Percentiles rank a stretch among this genome's conserved stretches.
Conservation (phyloP, 2,888 invertebrate species). For the Sinohyriopsis cumingii region DNA sequence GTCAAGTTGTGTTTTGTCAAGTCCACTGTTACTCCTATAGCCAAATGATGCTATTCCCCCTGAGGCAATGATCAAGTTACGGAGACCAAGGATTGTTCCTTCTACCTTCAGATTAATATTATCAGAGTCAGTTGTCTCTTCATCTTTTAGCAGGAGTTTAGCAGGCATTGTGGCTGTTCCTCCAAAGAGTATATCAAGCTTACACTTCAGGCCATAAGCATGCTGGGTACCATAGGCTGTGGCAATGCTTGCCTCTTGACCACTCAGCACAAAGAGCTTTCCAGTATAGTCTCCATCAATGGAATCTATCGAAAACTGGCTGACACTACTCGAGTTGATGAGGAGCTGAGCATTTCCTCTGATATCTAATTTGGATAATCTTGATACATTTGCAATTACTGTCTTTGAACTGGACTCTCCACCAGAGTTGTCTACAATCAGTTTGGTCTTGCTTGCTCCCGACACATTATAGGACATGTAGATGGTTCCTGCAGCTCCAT, state of each 20-base stretch:
- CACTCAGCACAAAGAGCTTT: conserved; percentile 20
- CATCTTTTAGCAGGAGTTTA: conserved; percentile 46
- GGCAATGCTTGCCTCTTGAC: conserved; percentile 43
- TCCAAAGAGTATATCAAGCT: conserved; percentile 32
- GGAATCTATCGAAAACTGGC: conserved; percentile 21
- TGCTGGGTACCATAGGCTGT: conserved; percentile 49
- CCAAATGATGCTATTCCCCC: conserved; percentile 41
- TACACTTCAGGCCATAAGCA: conserved; percentile 45
- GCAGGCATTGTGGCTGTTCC: conserved; percentile 37
- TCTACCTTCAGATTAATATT: conserved; percentile 40
- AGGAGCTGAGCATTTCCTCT: conserved; percentile 22
- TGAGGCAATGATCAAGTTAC: conserved; percentile 46
- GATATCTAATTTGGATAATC: conserved; percentile 29
- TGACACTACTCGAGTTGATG: conserved; percentile 15
- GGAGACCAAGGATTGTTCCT: conserved; percentile 41
- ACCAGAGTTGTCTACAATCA: conserved; percentile 38
- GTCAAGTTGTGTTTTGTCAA: conserved; percentile 19
- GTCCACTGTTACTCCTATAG: conserved; percentile 34
- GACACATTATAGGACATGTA: conserved; percentile 37
- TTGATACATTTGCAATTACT: conserved; percentile 12
- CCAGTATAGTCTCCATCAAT: conserved; percentile 50
- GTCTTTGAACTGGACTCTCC: conserved; percentile 21
- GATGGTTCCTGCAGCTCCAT: conserved; percentile 53
- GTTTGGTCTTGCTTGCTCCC: conserved; percentile 22
- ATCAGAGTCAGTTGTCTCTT: conserved; percentile 18